Percentiles rank a stretch among this genome's conserved stretches.
Conservation (phyloP, 2,888 invertebrate species). For the Achlya flavicornis region DNA sequence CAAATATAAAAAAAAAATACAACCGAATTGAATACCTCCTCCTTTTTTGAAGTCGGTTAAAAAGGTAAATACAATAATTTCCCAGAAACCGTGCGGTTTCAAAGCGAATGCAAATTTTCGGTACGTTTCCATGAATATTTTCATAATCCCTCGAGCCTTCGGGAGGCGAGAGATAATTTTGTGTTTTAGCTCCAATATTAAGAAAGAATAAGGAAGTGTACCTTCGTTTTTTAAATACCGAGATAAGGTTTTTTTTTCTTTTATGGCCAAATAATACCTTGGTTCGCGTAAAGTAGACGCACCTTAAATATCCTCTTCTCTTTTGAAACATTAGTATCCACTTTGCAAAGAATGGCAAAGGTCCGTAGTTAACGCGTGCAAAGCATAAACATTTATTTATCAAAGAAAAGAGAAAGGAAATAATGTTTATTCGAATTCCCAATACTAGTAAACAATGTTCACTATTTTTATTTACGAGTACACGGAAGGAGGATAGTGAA, state of each 20-base stretch:
- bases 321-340: not conserved
- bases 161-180: constrained; percentile 23
- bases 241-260: not conserved
- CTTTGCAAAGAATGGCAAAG: not conserved
- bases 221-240: not conserved
- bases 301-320: not conserved
- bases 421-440: not conserved
- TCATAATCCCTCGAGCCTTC: constrained; percentile 42
- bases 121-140: constrained; percentile 60
- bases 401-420: not conserved
- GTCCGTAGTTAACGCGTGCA: not conserved
- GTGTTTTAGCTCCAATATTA: constrained; percentile 21
- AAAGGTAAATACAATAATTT: constrained; percentile 38
- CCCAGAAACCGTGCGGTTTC: constrained; percentile 29
- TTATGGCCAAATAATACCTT: not conserved
- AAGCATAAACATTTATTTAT: not conserved
- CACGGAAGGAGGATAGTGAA: constrained; percentile 15
- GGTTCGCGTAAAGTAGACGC: no score
- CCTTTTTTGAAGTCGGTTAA: no score
- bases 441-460: not conserved
- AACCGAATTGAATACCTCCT: no score
- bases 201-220: not conserved
- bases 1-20: no score
- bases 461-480: constrained; percentile 8
- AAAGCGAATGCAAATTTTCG: constrained; percentile 45